Evolutionary conservation across 2,888 invertebrate genomes (phyloP), one percentile per base, ranked within the genome.

Genomic region (Lasioglossum pauxillum): DNA sequence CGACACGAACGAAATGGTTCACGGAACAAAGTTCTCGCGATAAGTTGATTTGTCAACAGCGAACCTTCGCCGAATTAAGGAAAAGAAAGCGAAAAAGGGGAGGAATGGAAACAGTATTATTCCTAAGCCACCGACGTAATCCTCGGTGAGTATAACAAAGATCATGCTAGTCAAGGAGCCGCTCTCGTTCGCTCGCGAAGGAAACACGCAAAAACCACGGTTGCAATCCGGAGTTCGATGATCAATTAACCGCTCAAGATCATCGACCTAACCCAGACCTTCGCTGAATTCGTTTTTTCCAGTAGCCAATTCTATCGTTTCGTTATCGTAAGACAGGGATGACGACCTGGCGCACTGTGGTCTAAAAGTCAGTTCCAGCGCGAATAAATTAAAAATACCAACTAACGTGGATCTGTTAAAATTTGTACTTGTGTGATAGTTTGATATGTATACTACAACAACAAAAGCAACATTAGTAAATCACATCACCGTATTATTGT

Each of bases 91-190:
- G 67, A 23, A 23, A 67, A 19, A 38, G 67, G 10, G 35, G 23
- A 67, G 35, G 19, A 69, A 78, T 4, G 53, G 75, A 78, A 72
- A 73, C 86, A 86, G 81, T 85, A 86, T 85, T 86, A 86, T 81
- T 86, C 78, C 38, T 53, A 76, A 81, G 57, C 46, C 73, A 31
- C 44, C 71, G 46, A 38, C 19, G 31, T 35, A 57, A 67, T 19
- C 46, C 27, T 75, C 53, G n/a, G 31, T 74, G 19, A 1, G 44
- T 19, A 31, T n/a, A 41, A 53, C 2, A 16, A 53, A 3, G n/a
- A 76, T 79, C 79, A 12, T 64, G 67, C 71, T 76, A 73, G 72
- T 57, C 72, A 31, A 27, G 27, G 23, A 27, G 31, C 31, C 46
- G 73, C 27, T 49, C 46, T 73, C 73, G 31, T 72, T 72, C 72